Evolutionary conservation across 2,113 vertebrate species (phyloP).

Genomic region (Rhipidura dahli): DNA sequence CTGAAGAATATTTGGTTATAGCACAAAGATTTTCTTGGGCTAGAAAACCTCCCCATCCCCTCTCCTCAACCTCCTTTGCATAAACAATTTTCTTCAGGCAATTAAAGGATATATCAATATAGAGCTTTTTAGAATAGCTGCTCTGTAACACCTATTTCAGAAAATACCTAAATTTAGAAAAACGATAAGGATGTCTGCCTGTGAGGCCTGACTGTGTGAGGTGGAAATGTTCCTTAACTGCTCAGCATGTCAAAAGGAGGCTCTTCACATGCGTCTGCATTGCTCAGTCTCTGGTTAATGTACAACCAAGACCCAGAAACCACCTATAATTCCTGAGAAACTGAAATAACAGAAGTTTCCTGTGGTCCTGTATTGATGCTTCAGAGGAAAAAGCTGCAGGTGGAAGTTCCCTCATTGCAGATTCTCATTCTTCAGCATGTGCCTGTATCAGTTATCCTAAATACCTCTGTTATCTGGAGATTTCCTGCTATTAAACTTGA

Average conservation of each 20-base stretch:
- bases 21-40: background rate
- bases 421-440: conserved; percentile 42
- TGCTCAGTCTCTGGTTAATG: conserved; percentile 21
- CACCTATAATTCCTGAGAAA: conserved; percentile 30
- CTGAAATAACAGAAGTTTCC: conserved; percentile 54
- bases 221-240: conserved; percentile 10
- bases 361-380: conserved; percentile 24
- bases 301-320: background rate
- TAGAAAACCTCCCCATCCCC: background rate
- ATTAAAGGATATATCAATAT: background rate
- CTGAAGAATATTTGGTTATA: background rate
- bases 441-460: conserved; percentile 21
- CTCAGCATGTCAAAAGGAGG: background rate
- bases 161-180: conserved; percentile 7
- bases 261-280: background rate
- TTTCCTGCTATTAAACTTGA: conserved; percentile 53
- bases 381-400: conserved; percentile 49
- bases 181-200: background rate
- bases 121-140: background rate
- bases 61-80: background rate
- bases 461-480: conserved; percentile 40
- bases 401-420: conserved; percentile 30
- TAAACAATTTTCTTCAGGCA: background rate
- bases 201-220: background rate
- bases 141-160: background rate